phyloP scores from a whole-genome alignment of 2,888 invertebrate species.

The Phymatocera aterrima region DNA sequence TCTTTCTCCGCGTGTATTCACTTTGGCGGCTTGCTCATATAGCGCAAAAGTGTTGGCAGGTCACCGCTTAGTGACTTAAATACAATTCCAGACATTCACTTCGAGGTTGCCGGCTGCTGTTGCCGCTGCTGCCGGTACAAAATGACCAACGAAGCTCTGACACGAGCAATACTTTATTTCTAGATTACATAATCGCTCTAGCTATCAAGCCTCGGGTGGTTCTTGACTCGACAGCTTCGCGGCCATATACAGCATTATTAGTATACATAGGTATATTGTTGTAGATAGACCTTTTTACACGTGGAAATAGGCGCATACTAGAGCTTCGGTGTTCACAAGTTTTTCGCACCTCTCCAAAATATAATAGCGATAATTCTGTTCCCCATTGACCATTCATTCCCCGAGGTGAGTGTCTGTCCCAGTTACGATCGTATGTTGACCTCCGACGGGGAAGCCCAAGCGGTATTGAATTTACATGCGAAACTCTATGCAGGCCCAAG shows the following conservation, averaged over 20 bases:
- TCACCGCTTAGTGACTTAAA: conserved; percentile 40
- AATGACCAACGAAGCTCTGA: conserved; percentile 37
- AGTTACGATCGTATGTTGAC: not conserved
- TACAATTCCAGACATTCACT: conserved; percentile 45
- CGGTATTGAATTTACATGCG: not conserved
- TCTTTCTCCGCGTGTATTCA: conserved; percentile 2
- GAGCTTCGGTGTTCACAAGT: not conserved
- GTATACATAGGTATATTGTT: too few relatives aligned
- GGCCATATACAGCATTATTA: conserved; percentile 34
- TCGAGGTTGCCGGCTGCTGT: conserved; percentile 5
- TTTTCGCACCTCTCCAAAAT: conserved; percentile 24
- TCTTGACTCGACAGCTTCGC: conserved; percentile 28
- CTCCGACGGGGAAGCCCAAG: not conserved
- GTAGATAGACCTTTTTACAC: not conserved
- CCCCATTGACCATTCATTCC: not conserved
- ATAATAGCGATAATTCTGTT: not conserved
- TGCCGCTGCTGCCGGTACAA: conserved; percentile 27
- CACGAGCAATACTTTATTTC: conserved; percentile 39
- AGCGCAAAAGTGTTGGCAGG: conserved; percentile 41
- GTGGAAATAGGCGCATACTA: not conserved
- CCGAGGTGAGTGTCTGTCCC: not conserved
- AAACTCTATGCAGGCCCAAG: not conserved
- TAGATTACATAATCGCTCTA: conserved; percentile 27
- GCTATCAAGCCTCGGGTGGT: conserved; percentile 24
- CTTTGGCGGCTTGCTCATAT: conserved; percentile 28